phyloP scores from a whole-genome alignment of 2,888 invertebrate genomes.

The Sarcophaga caerulescens region DNA sequence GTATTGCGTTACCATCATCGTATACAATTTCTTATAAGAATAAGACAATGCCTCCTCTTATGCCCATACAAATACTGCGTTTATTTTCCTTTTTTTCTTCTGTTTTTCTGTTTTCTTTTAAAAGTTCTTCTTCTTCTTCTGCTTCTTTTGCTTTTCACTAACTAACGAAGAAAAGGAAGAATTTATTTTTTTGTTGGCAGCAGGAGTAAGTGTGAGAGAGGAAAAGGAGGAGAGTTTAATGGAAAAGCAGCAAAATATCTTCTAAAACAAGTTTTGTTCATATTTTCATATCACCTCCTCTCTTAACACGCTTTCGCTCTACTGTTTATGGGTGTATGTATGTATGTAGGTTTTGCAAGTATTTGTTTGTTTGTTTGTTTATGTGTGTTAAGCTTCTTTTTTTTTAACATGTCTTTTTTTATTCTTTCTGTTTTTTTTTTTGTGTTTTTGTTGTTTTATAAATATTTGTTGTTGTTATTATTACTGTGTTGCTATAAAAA shows the following conservation, averaged over 20 bases:
- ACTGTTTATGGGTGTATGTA: too few species aligned
- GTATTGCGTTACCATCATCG: constrained; percentile 44
- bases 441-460: constrained; percentile 60
- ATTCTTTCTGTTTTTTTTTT: constrained; percentile 44
- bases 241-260: neutral
- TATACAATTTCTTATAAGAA: neutral
- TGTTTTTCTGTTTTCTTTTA: constrained; percentile 5
- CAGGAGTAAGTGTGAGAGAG: too few species aligned
- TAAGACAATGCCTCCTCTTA: constrained; percentile 49
- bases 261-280: constrained; percentile 54
- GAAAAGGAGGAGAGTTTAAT: too few species aligned
- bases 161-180: constrained; percentile 9
- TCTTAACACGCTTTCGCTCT: too few species aligned
- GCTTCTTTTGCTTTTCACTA: constrained; percentile 1
- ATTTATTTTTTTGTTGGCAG: constrained; percentile 48
- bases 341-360: constrained; percentile 71
- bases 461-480: constrained; percentile 54
- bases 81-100: constrained; percentile 12
- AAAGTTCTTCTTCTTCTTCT: constrained; percentile 2
- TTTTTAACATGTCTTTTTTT: constrained; percentile 43
- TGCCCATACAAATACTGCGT: constrained; percentile 40
- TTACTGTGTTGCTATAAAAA: constrained; percentile 43
- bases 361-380: constrained; percentile 71
- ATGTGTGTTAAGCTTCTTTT: constrained; percentile 43
- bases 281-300: constrained; percentile 45